Conservation (phyloP, 2,888 invertebrate genomes). For the Cyclophora albipunctata region DNA sequence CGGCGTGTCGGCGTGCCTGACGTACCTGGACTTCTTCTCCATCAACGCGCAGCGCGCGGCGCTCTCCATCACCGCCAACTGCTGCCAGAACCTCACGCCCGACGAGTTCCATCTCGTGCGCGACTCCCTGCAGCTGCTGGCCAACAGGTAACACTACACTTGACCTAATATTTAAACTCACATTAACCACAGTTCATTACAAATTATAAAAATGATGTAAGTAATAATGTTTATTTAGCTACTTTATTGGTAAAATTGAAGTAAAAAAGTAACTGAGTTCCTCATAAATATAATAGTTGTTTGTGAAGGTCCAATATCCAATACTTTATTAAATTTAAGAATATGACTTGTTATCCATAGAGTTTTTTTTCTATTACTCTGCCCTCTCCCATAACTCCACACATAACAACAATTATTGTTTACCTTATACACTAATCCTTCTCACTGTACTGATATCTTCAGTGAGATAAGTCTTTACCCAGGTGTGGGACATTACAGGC, state of each 20-base stretch:
- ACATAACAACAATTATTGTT: too few species aligned
- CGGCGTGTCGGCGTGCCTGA: conserved; percentile 96
- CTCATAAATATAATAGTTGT: too few species aligned
- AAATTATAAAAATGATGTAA: background rate
- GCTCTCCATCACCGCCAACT: conserved; percentile 96
- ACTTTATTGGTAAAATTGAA: background rate
- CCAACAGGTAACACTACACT: conserved; percentile 65
- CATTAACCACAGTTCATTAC: background rate
- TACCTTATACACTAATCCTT: too few species aligned
- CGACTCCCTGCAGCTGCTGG: conserved; percentile 90
- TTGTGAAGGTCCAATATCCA: too few species aligned
- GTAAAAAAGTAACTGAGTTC: too few species aligned
- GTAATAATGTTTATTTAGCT: background rate
- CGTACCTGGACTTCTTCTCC: conserved; percentile 98
- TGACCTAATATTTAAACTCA: background rate
- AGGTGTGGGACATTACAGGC: too few species aligned
- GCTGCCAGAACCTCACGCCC: conserved; percentile 93
- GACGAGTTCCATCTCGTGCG: conserved; percentile 96
- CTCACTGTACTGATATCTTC: too few species aligned
- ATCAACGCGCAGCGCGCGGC: conserved; percentile 98
- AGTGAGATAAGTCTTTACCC: too few species aligned
- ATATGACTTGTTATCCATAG: too few species aligned
- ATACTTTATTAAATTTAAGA: too few species aligned
- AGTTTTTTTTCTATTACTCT: too few species aligned
- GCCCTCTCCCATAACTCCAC: too few species aligned